These are phyloP conservation scores for Prionchulus punctatus DNA, from an alignment of 2,888 invertebrate species.

Conservation along the genomic window DNA sequence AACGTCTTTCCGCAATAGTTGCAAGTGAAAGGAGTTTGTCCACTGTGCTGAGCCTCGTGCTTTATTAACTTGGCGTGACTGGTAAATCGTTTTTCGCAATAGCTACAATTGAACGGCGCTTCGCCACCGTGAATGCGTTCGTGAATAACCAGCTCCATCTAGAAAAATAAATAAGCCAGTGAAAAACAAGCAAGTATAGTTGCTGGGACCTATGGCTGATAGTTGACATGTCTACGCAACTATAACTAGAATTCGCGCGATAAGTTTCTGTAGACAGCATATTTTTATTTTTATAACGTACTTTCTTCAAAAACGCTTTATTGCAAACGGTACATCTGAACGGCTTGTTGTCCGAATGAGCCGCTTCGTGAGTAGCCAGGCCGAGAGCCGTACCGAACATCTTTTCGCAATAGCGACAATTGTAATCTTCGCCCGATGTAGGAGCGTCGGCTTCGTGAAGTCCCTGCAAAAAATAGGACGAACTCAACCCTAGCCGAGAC, in stretches of 20 bases:
- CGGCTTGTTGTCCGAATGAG: not conserved
- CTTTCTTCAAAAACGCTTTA: not conserved
- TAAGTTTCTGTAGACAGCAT: no score
- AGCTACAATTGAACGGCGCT: not conserved
- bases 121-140: not conserved
- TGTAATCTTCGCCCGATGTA: not conserved
- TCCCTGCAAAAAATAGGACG: no score
- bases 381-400: not conserved
- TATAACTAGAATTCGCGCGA: not conserved
- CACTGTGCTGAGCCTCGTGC: not conserved
- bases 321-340: not conserved
- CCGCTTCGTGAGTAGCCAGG: not conserved
- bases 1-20: slow-evolving; percentile 1
- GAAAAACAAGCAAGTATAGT: not conserved
- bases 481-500: no score
- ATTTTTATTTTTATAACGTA: not conserved
- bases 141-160: not conserved
- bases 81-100: not conserved
- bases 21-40: not conserved
- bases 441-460: not conserved
- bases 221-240: not conserved
- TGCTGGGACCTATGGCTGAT: not conserved
- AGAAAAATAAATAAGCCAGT: not conserved
- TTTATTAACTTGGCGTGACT: not conserved
- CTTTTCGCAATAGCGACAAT: not conserved